Base-by-base conservation (phyloP, 2,888 invertebrate species). In the Drosophila heteroneura region DNA sequence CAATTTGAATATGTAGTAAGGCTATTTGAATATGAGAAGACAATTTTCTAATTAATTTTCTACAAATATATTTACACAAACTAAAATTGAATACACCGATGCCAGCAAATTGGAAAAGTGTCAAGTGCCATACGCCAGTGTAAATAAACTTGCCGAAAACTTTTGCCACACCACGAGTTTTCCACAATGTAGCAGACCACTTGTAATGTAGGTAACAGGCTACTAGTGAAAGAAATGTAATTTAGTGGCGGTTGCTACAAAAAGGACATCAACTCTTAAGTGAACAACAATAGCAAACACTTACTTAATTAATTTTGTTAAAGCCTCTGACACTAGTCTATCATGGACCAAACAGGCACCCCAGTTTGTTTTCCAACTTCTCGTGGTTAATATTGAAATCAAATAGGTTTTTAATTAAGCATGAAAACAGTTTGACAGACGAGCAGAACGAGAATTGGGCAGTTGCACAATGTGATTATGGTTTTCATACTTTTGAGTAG, bases 371-470 rank as follows among this genome's bases (percentile, higher is more conserved):
- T 10, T 19, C 44, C 10, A 16, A n/a, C 9, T 37, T 33, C 26
- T 28, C 33, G 16, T 28, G 44, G 10, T 54, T 54, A 67, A 70
- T 60, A 76, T 79, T 82, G 57, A 79, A 84, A 87, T 69, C 52
- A 74, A 79, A 74, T 52, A 41, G 65, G 57, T 56, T 75, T 90
- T 88, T 83, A 83, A 85, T 85, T 85, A 90, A 74, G 62, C 72
- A 81, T 69, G 66, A 74, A 79, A 72, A 56, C 69, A 68, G 70
- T 78, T 72, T 74, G 75, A 72, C 78, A 71, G 70, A 60, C n/a
- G 39, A 47, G 65, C 64, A 74, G 65, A 39, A 53, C 14, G 9
- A 44, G 39, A 44, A 1, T 9, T n/a, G 49, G 54, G 19, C 58
- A 19, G 49, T 4, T 33, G 28, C 7, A 14, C 51, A 49, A 19